A percentile compares a stretch with the other conserved stretches of the same genome.
Conservation (phyloP, 2,113 vertebrate species). For the Glaucomys volans region DNA sequence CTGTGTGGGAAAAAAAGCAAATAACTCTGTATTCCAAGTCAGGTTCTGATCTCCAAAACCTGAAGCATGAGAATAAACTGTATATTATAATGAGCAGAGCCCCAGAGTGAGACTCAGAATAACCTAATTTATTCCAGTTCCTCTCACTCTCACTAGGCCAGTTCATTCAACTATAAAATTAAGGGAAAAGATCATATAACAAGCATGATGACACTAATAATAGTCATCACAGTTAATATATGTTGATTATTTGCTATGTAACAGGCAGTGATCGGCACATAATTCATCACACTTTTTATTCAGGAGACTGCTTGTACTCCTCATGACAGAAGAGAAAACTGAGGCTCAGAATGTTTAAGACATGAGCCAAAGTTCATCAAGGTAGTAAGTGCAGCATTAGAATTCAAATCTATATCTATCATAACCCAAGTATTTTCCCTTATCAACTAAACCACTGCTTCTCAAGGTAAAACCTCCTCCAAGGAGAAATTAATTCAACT, state of each 20-base stretch:
- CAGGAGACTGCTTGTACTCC: not conserved
- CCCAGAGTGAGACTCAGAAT: not conserved
- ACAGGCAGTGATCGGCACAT: not conserved
- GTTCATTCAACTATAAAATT: not conserved
- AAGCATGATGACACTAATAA: not conserved
- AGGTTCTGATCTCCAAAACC: not conserved
- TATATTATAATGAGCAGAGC: not conserved
- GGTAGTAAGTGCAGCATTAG: not conserved
- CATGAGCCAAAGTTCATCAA: not conserved
- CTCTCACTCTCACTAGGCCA: not conserved
- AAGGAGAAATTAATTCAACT: not conserved
- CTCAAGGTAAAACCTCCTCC: not conserved
- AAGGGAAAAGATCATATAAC: not conserved
- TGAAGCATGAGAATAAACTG: not conserved
- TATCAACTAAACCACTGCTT: too few species aligned
- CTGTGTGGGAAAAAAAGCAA: not conserved
- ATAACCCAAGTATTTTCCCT: constrained; percentile 2
- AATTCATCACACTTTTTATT: not conserved
- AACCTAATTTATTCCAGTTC: not conserved
- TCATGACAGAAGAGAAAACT: not conserved
- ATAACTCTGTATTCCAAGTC: not conserved
- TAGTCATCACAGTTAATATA: not conserved
- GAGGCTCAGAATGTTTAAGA: not conserved
- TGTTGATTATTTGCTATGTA: not conserved
- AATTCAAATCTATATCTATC: not conserved